phyloP scores from a whole-genome alignment of 2,113 vertebrate species.

The Phalacrocorax carbo region DNA sequence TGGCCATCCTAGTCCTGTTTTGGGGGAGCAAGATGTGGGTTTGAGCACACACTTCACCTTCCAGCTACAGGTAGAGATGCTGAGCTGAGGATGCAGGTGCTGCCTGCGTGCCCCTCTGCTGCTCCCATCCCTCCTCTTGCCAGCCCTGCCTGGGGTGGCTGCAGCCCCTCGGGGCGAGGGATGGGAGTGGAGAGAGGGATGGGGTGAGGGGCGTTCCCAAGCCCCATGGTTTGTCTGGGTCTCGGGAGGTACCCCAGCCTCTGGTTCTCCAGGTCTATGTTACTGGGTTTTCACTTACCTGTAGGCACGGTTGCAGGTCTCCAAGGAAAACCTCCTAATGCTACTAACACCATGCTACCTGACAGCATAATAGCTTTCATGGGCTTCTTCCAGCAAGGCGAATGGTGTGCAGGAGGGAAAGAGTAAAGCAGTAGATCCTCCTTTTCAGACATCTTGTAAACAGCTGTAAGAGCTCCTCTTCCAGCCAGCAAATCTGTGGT shows the following conservation, averaged over 20 bases:
- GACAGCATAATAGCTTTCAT: rapidly evolving
- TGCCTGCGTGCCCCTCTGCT: not conserved
- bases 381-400: not conserved
- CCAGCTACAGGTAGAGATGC: not conserved
- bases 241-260: not conserved
- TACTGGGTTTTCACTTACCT: not conserved
- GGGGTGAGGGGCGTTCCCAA: rapidly evolving
- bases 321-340: not conserved
- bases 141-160: not conserved
- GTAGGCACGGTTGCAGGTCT: not conserved
- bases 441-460: slow-evolving; percentile 57
- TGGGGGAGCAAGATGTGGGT: not conserved
- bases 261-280: not conserved
- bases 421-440: slow-evolving; percentile 17
- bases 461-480: slow-evolving; percentile 56
- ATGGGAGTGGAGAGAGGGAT: not conserved
- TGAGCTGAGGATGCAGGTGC: not conserved
- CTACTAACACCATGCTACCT: not conserved
- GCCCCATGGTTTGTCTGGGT: not conserved
- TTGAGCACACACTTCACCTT: not conserved
- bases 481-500: slow-evolving; percentile 18
- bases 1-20: rapidly evolving
- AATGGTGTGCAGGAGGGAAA: not conserved
- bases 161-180: not conserved
- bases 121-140: not conserved